Evolutionary conservation across 2,113 vertebrate species (phyloP).

Genomic region (Notarius lentiginosus): DNA sequence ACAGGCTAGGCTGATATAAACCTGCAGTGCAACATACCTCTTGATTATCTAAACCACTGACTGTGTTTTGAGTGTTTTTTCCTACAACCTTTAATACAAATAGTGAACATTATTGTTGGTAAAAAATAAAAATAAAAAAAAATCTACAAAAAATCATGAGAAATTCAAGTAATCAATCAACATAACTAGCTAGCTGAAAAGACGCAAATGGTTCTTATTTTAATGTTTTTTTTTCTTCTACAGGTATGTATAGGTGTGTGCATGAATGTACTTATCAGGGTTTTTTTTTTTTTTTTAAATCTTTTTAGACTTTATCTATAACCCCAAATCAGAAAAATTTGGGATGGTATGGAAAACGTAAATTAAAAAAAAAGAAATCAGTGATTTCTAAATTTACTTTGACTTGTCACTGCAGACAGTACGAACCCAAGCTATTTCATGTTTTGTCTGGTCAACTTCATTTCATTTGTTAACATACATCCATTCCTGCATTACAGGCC

Average conservation of each 20-base stretch:
- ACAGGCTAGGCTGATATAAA: conserved; percentile 39
- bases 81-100: not conserved
- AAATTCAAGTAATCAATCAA: conserved; percentile 41
- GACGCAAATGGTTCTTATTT: conserved; percentile 68
- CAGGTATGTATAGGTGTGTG: not conserved
- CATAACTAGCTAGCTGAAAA: conserved; percentile 58
- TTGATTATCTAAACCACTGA: conserved; percentile 51
- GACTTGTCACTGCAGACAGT: too few relatives aligned
- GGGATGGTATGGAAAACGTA: too few relatives aligned
- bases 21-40: conserved; percentile 43
- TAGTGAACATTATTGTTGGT: not conserved
- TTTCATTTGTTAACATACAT: too few relatives aligned
- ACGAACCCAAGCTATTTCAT: too few relatives aligned
- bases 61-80: not conserved
- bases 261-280: not conserved
- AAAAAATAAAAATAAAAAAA: not conserved
- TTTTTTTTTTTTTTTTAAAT: conserved; percentile 11
- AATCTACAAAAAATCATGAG: conserved; percentile 27
- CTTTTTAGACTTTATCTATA: conserved; percentile 12
- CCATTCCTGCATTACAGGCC: too few relatives aligned
- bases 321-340: too few relatives aligned
- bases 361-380: too few relatives aligned
- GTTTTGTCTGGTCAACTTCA: too few relatives aligned
- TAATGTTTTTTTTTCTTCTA: conserved; percentile 50
- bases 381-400: too few relatives aligned